A percentile compares a stretch with the other conserved stretches of the same genome.
Conservation (phyloP, 2,888 invertebrate species). For the Tetropium fuscum region DNA sequence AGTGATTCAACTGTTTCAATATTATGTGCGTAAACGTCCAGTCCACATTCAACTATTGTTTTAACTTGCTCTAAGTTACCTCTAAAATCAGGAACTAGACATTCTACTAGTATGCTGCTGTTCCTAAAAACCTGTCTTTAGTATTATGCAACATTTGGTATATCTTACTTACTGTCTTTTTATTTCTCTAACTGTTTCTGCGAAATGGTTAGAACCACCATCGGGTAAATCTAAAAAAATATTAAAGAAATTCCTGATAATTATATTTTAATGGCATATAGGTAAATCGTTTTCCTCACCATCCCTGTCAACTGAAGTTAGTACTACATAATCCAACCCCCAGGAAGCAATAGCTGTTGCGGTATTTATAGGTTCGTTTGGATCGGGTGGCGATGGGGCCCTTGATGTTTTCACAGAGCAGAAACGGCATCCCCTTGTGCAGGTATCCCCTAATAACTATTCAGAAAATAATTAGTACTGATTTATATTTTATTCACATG, state of each 20-base stretch:
- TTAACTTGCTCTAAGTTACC: constrained; percentile 82
- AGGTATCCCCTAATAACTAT: constrained; percentile 98
- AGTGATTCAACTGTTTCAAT: constrained; percentile 95
- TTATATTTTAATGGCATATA: too few relatives aligned
- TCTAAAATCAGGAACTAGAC: constrained; percentile 95
- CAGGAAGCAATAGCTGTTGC: constrained; percentile 92
- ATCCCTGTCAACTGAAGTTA: constrained; percentile 98
- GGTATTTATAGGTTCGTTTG: constrained; percentile 91
- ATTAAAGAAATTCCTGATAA: constrained; percentile 9
- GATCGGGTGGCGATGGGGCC: constrained; percentile 89
- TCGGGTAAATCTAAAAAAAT: constrained; percentile 83
- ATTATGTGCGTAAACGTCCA: constrained; percentile 99
- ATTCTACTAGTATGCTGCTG: constrained; percentile 91
- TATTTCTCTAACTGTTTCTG: constrained; percentile 89
- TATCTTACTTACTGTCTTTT: constrained; percentile 76
- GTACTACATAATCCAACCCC: constrained; percentile 97
- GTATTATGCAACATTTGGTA: not conserved
- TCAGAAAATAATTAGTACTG: constrained; percentile 24
- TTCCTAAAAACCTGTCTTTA: constrained; percentile 68
- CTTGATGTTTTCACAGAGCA: constrained; percentile 98
- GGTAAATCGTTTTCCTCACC: constrained; percentile 77
- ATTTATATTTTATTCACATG: not conserved
- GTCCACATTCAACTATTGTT: constrained; percentile 81
- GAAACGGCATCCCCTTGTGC: constrained; percentile 97
- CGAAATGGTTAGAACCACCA: constrained; percentile 95